Base-by-base conservation (phyloP, 2,888 invertebrate genomes). In the Crepidodera aurea region DNA sequence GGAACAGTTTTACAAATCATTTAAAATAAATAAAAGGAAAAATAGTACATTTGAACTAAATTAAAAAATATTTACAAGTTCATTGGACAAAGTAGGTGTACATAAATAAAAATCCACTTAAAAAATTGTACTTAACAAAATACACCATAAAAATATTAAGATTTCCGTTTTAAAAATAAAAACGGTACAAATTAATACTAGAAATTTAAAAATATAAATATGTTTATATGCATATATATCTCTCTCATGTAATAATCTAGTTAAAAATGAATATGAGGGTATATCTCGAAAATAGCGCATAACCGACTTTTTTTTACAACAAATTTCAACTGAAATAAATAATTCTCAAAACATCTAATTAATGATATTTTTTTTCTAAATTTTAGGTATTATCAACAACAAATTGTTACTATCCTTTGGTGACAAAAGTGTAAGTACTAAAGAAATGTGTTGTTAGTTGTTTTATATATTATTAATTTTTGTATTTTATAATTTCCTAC, bases 21-120 rank as follows among this genome's bases (percentile, higher is more conserved):
- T 69, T 69, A 66, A 68, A 71, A 73, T 69, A 72, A 70, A 72
- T 67, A 70, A 69, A 62, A 51, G 56, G 56, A 66, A 61, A 44
- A 65, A 71, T 69, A 69, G 67, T 59, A 57, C 61, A 59, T 57
- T 32, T 56, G 27, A 57, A 61, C 51, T 32, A 55, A 62, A 58
- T 57, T 64, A 53, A 65, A 63, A 64, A 64, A 55, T 70, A 65
- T 69, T 63, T 67, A 69, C 62, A 67, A 60, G 32, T 42, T 51
- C 66, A 62, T 58, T 64, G 60, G 50, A 60, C 64, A 63, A 64
- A 64, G 66, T 66, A 60, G 54, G 54, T n/a, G n/a, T 58, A 67
- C 60, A 67, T 57, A 57, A 65, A 65, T 64, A 68, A 59, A n/a
- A 62, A 64, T 42, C 34, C 32, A 61, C 19, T 57, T 40, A 44